A percentile compares a stretch with the other conserved stretches of the same genome.
These are phyloP conservation scores for Syngnathus scovelli DNA, from an alignment of 2,113 vertebrate species.

Conservation along the genomic window DNA sequence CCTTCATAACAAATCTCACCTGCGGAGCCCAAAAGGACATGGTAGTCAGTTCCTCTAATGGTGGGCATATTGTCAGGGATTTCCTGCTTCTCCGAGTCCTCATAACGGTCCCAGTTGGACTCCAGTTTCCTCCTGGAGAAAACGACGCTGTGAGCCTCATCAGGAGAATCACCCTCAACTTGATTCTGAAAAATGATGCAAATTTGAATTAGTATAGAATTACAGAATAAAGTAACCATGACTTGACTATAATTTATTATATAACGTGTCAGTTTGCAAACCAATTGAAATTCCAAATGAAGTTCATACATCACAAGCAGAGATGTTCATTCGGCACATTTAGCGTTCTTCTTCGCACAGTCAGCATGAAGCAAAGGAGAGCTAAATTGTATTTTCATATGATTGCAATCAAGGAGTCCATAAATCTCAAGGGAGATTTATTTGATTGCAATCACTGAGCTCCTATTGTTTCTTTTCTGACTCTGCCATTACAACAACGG, in stretches of 20 bases:
- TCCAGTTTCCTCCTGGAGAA: slow-evolving; percentile 85
- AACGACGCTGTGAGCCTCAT: slow-evolving; percentile 62
- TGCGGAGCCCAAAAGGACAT: slow-evolving; percentile 77
- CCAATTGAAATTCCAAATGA: no score
- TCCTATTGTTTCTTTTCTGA: slow-evolving; percentile 37
- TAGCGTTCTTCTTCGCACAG: no score
- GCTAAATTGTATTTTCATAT: slow-evolving; percentile 26
- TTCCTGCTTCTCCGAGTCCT: slow-evolving; percentile 72
- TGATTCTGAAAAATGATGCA: slow-evolving; percentile 33
- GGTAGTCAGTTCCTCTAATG: slow-evolving; percentile 84
- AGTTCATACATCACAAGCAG: no score
- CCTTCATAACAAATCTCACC: slow-evolving; percentile 64
- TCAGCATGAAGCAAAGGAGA: no score
- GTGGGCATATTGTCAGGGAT: slow-evolving; percentile 62
- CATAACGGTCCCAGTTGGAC: slow-evolving; percentile 89
- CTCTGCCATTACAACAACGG: slow-evolving; percentile 26
- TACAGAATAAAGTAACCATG: no score
- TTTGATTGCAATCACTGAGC: slow-evolving; percentile 56
- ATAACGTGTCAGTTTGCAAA: no score
- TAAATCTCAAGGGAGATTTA: slow-evolving; percentile 21
- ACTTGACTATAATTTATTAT: no score
- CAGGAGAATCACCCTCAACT: slow-evolving; percentile 56
- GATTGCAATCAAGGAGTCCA: slow-evolving; percentile 56
- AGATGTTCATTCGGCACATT: no score
- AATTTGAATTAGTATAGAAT: background rate